Conservation (phyloP, 2,113 vertebrate species). For the Smithornis capensis region DNA sequence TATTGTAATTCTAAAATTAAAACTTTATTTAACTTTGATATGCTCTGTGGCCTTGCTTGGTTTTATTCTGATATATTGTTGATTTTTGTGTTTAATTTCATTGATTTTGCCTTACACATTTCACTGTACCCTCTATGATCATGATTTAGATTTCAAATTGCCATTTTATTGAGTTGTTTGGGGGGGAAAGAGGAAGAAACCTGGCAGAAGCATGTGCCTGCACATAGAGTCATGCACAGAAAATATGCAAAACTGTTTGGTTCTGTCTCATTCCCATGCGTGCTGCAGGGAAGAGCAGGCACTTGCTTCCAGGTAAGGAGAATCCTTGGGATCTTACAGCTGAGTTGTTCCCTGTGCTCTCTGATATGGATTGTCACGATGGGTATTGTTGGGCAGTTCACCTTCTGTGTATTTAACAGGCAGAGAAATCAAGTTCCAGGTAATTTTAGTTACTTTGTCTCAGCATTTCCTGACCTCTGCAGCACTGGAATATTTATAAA, state of each 20-base stretch:
- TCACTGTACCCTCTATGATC: not conserved
- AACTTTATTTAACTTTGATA: not conserved
- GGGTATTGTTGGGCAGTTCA: not conserved
- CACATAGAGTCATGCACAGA: not conserved
- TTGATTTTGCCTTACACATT: not conserved
- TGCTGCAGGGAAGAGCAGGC: not conserved
- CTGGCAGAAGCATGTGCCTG: not conserved
- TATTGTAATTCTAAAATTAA: not conserved
- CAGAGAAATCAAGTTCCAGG: not conserved
- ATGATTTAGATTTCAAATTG: not conserved
- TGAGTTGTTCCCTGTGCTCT: not conserved
- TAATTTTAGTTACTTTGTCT: not conserved
- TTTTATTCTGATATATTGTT: not conserved
- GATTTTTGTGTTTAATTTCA: not conserved
- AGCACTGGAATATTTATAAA: not conserved
- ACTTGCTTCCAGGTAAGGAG: not conserved
- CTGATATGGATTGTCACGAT: accelerated
- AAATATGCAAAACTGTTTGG: not conserved
- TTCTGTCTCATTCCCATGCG: not conserved
- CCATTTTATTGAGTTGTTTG: not conserved
- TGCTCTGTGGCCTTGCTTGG: not conserved
- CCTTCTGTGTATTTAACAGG: not conserved
- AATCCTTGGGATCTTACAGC: not conserved
- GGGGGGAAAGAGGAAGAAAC: not conserved
- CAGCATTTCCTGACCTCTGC: not conserved